phyloP scores from a whole-genome alignment of 2,888 invertebrate species.

The Andrena dorsata region DNA sequence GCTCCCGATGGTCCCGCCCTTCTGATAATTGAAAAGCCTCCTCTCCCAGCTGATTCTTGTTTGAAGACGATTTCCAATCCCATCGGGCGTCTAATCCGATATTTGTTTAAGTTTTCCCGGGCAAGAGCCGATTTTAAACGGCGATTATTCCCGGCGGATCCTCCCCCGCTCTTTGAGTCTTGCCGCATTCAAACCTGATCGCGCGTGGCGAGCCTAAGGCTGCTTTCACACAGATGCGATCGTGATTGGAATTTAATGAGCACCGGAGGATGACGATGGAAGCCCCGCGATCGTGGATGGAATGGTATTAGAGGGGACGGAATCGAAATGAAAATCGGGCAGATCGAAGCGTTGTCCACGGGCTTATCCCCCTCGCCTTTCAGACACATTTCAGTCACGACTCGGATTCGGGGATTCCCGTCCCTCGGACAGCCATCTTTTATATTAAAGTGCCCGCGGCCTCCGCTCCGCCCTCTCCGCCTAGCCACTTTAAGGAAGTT shows the following conservation, averaged over 20 bases:
- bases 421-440: not conserved
- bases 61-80: not conserved
- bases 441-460: not conserved
- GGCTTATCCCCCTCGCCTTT: not conserved
- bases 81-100: constrained; percentile 5
- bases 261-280: not conserved
- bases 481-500: not conserved
- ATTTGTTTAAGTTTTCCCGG: constrained; percentile 30
- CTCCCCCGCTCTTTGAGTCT: constrained; percentile 10
- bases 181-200: constrained; percentile 28
- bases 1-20: not conserved
- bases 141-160: constrained; percentile 22
- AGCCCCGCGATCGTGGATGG: not conserved
- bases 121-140: constrained; percentile 9
- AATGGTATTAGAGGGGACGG: not conserved
- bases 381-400: not conserved
- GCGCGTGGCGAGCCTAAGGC: constrained; percentile 26
- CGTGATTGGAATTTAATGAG: constrained; percentile 24
- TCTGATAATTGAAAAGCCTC: constrained; percentile 36
- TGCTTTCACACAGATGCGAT: constrained; percentile 17
- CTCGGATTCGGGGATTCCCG: not conserved
- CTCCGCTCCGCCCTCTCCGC: not conserved
- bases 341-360: not conserved
- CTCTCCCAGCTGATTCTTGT: not conserved
- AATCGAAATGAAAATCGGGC: constrained; percentile 10